phyloP scores from a whole-genome alignment of 2,888 invertebrate species.

The Julus scandinavius region DNA sequence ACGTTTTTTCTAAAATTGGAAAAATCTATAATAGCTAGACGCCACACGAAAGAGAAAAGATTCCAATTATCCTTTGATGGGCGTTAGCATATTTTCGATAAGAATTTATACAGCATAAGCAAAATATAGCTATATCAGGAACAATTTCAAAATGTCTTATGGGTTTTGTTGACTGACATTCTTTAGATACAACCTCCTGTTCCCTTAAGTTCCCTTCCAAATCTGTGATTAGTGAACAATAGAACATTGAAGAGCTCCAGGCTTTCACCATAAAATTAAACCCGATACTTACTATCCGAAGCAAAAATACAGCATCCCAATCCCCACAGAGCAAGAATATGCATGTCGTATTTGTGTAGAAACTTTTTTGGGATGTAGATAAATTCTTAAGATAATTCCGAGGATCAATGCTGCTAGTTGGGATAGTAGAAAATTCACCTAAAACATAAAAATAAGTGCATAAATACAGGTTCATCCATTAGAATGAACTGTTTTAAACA shows the following conservation, averaged over 20 bases:
- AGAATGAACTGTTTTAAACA: neutral
- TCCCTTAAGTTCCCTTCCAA: neutral
- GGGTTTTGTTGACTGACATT: neutral
- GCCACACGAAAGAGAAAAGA: neutral
- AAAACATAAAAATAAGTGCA: constrained; percentile 64
- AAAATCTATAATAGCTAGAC: neutral
- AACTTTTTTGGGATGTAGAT: constrained; percentile 77
- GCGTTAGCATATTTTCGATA: neutral
- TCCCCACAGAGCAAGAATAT: constrained; percentile 81
- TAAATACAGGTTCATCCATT: constrained; percentile 1
- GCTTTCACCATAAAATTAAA: neutral
- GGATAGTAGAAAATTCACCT: constrained; percentile 87
- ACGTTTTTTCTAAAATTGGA: neutral
- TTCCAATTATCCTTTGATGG: neutral
- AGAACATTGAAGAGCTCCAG: neutral
- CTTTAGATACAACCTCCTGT: neutral
- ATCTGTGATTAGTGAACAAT: neutral
- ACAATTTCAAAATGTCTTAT: neutral
- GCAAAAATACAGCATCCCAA: constrained; percentile 86
- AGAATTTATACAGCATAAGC: neutral
- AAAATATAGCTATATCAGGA: neutral
- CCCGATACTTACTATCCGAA: constrained; percentile 78
- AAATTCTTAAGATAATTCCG: constrained; percentile 81
- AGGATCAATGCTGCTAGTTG: constrained; percentile 83
- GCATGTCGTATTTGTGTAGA: constrained; percentile 75